Conservation (phyloP, 2,888 invertebrate species). For the Dinocampus coccinellae region DNA sequence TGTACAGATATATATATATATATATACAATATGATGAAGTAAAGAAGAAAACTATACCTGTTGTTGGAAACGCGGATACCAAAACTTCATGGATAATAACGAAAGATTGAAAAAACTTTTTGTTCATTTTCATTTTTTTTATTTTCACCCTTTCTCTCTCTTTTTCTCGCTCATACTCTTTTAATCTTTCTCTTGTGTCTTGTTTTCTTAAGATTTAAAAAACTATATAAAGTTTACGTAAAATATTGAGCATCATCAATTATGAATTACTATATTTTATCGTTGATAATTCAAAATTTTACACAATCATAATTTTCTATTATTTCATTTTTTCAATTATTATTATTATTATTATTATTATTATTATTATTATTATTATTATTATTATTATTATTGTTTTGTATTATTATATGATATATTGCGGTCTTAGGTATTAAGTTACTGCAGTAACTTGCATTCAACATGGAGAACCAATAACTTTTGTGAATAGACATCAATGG, state of each 20-base stretch:
- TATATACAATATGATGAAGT: background rate
- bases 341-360: no score
- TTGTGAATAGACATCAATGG: constrained; percentile 38
- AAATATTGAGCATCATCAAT: background rate
- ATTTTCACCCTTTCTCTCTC: constrained; percentile 1
- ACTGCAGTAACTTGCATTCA: background rate
- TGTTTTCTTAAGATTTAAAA: no score
- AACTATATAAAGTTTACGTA: no score
- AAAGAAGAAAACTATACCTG: constrained; percentile 37
- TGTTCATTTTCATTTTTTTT: constrained; percentile 27
- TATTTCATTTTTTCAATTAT: no score
- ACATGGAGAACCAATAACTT: constrained; percentile 38
- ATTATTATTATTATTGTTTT: background rate
- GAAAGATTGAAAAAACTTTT: constrained; percentile 65
- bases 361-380: no score
- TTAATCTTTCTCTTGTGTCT: no score
- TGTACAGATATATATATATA: background rate
- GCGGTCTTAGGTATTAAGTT: background rate
- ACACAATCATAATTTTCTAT: no score
- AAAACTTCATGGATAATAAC: constrained; percentile 57
- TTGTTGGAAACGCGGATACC: background rate
- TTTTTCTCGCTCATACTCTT: background rate
- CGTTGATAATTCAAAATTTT: background rate
- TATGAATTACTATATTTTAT: background rate
- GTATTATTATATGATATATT: background rate